Conservation (phyloP, 2,113 vertebrate species). For the Sinocyclocheilus anshuiensis region DNA sequence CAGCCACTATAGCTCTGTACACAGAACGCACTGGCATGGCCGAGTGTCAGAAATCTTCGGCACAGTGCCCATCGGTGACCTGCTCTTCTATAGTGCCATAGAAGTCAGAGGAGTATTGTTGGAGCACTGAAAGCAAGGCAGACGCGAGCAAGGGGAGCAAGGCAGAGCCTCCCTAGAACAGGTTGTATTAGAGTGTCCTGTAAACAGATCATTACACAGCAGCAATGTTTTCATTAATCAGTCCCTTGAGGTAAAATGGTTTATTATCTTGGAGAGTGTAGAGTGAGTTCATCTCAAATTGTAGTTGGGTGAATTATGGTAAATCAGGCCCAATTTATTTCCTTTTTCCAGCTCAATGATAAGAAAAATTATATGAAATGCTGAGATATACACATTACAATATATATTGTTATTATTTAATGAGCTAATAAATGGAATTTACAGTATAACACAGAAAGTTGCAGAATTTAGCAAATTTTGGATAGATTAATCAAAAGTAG, state of each 20-base stretch:
- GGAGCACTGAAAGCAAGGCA: slow-evolving; percentile 54
- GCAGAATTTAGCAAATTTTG: too few species aligned
- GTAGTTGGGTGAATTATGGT: background rate
- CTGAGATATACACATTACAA: too few species aligned
- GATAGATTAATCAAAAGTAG: too few species aligned
- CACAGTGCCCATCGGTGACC: slow-evolving; percentile 15
- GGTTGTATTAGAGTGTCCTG: slow-evolving; percentile 12
- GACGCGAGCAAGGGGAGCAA: background rate
- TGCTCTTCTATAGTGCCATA: background rate
- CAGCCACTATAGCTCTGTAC: slow-evolving; percentile 29
- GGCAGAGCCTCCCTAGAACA: slow-evolving; percentile 21
- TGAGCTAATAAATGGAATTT: too few species aligned
- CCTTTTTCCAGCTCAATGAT: background rate
- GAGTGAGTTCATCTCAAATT: background rate
- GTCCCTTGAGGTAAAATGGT: background rate
- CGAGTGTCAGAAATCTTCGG: background rate
- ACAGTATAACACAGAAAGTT: too few species aligned
- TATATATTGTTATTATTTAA: too few species aligned
- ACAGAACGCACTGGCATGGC: slow-evolving; percentile 26
- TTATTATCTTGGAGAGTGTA: background rate
- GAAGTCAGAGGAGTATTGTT: slow-evolving; percentile 69
- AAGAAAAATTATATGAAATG: background rate
- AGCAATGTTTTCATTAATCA: background rate
- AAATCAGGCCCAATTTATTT: background rate
- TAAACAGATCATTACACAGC: slow-evolving; percentile 11